These are phyloP conservation scores for Syngnathus typhle DNA, from an alignment of 2,113 vertebrate genomes.

Conservation along the genomic window DNA sequence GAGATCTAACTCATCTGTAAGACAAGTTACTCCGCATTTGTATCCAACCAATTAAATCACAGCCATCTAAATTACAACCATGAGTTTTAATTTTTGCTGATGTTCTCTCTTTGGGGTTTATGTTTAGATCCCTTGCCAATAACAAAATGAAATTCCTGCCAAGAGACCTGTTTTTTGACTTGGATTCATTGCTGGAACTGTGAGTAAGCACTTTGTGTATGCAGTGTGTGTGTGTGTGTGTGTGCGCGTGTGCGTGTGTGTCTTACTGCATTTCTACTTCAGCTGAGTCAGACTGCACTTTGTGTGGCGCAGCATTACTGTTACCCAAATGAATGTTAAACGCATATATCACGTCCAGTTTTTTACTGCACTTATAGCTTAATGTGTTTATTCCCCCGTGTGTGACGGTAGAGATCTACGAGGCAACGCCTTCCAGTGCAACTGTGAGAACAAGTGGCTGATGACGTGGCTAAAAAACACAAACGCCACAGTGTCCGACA, in stretches of 20 bases:
- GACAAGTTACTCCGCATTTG: conserved; percentile 46
- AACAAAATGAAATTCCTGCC: conserved; percentile 88
- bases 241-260: conserved; percentile 30
- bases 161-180: conserved; percentile 85
- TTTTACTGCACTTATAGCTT: background rate
- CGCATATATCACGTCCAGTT: background rate
- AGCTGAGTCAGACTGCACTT: conserved; percentile 43
- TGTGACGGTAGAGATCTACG: conserved; percentile 81
- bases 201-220: conserved; percentile 75
- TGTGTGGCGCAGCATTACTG: conserved; percentile 19
- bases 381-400: background rate
- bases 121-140: conserved; percentile 88
- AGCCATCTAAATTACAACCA: background rate
- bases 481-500: conserved; percentile 91
- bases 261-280: background rate
- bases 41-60: background rate
- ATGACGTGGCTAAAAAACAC: conserved; percentile 96
- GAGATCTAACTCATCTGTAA: conserved; percentile 94
- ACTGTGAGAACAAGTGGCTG: conserved; percentile 95
- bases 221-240: conserved; percentile 32
- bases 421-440: conserved; percentile 92
- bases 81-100: background rate
- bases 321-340: background rate
- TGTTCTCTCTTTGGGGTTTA: conserved; percentile 22
- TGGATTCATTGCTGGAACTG: conserved; percentile 95